phyloP scores from a whole-genome alignment of 2,797 vertebrate genomes.

The Phalanger gymnotis region DNA sequence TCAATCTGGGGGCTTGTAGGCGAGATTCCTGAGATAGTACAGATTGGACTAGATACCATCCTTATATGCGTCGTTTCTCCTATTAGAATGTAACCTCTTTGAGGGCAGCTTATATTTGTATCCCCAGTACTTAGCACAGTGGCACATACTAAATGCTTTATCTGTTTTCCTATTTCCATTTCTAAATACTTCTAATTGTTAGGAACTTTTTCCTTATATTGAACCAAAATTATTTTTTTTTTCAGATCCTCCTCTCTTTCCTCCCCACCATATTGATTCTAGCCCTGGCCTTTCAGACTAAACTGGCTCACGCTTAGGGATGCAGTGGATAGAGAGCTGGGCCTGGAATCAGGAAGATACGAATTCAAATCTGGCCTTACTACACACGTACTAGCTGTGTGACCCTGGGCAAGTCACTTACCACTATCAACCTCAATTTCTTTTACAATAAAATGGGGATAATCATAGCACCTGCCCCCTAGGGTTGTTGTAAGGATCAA shows the following conservation, averaged over 20 bases:
- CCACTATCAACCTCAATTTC: background rate
- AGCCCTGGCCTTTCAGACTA: background rate
- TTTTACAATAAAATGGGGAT: background rate
- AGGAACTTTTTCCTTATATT: background rate
- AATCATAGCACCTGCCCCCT: background rate
- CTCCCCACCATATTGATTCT: background rate
- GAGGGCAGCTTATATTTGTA: background rate
- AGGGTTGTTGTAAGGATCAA: background rate
- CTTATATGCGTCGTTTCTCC: background rate
- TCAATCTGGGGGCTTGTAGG: background rate
- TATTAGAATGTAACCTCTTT: background rate
- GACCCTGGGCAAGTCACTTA: background rate
- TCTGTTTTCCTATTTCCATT: background rate
- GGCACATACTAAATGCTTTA: background rate
- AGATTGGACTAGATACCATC: background rate
- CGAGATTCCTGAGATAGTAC: background rate
- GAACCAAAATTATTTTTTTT: background rate
- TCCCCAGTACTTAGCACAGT: background rate
- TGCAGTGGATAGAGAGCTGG: background rate
- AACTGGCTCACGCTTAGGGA: background rate
- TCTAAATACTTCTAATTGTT: background rate
- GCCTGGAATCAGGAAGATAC: background rate
- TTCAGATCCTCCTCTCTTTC: background rate
- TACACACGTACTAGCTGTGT: background rate
- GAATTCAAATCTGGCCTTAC: background rate